phyloP scores from a whole-genome alignment of 2,797 vertebrate species.

The Monodelphis domestica region DNA sequence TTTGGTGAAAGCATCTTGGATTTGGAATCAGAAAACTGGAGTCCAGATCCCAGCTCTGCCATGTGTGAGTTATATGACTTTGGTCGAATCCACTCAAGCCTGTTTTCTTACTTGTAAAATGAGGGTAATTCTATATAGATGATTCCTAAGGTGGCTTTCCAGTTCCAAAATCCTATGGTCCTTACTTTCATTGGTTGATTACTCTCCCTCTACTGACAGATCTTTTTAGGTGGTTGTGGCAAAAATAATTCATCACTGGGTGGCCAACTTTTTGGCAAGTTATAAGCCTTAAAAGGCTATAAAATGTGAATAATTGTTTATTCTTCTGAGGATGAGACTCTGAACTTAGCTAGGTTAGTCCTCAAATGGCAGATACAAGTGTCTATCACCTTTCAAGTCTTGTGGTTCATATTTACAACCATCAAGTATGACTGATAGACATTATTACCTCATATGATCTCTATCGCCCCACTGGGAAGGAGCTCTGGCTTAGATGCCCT shows the following conservation, averaged over 20 bases:
- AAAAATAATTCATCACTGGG: neutral
- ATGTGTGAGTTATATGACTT: neutral
- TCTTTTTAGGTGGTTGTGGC: neutral
- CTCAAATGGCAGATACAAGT: neutral
- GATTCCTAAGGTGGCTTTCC: neutral
- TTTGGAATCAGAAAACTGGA: neutral
- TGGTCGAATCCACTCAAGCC: neutral
- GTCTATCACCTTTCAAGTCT: neutral
- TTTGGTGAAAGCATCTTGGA: neutral
- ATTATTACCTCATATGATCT: neutral
- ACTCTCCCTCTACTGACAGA: neutral
- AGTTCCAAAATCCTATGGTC: neutral
- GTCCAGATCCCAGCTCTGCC: neutral
- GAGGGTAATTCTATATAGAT: neutral
- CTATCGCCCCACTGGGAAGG: neutral
- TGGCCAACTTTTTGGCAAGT: neutral
- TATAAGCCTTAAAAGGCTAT: neutral
- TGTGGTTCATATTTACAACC: neutral
- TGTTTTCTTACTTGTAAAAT: neutral
- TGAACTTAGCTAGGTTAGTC: neutral
- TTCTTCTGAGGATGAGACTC: neutral
- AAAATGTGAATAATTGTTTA: neutral
- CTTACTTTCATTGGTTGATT: neutral
- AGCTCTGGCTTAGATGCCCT: neutral
- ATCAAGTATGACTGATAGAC: neutral